Evolutionary conservation across 1,140 invertebrate species (phyloP), one percentile per base, ranked within the genome.

Genomic region (Polypedilum vanderplanki): DNA sequence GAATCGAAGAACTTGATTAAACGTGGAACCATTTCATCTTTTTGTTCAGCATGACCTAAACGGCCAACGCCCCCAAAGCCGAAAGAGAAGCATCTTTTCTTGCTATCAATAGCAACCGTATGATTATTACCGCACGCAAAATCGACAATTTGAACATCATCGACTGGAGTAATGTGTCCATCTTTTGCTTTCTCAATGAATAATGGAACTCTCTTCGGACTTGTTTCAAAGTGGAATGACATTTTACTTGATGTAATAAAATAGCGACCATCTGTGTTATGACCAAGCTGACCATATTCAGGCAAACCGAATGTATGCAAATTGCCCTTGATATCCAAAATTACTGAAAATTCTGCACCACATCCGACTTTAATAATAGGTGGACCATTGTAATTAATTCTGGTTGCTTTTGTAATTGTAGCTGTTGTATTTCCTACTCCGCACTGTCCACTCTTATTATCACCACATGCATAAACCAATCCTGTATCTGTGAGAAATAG

Each of bases 31-130:
- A 92, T 83, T 83, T 97, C 95, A 83, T 98, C 94, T 80, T 93
- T 93, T 76, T 90, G 93, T 79, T 96, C 94, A 40, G 93, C 90
- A 84, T 97, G 95, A 0, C 96, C 96, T 1, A 98, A 84, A 17
- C 96, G 88, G 0, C 95, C 95, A 80, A 97, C 95, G 0, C 95
- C 96, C 12, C 94, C 95, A 82, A 97, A 97, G 33, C 96, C 95
- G 95, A 95, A 97, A 46, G 94, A 94, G 80, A 90, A 98, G 0
- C 93, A 90, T 10, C 95, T 87, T 80, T 92, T 94, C 78, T 91
- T 91, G 0, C 90, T 90, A 80, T 98, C 95, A 75, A 96, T 88
- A 0, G 93, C 93, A 73, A 97, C 94, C 41, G 92, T 91, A 79
- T 98, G 96, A 84, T 97, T 95, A 76, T 90, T 89, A 7, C 95